Evolutionary conservation across 2,113 vertebrate species (phyloP), one percentile per base, ranked within the genome.

Genomic region (Morone saxatilis): DNA sequence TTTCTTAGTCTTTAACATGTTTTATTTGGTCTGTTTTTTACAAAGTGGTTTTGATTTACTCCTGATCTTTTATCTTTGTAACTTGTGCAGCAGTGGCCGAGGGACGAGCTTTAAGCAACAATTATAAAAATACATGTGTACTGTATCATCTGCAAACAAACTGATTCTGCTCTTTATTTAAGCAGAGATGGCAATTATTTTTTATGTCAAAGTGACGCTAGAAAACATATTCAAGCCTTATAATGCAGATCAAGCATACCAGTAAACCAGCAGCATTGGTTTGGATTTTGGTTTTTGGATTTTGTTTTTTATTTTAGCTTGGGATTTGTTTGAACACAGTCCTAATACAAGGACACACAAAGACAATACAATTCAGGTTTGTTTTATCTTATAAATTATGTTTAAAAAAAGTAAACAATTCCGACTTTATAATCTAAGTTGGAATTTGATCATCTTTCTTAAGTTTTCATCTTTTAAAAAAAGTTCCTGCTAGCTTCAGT

Each of bases 121-220:
- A 25, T 25, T 25, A 25, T 25, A 25, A 25, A 0, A 31, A 31
- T 31, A 31, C 31, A 31, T 31, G 31, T 31, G 4, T 45, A 56
- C 6, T 3, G 73, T 53, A 25, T 56, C 61, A 54, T 76, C 73
- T 65, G 47, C 45, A 50, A 62, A 43, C 36, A 62, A 50, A 16
- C 2, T 0, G 17, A 61, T 38, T 60, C 31, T 48, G 17, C 19
- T 62, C 25, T 61, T 61, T 4, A 50, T 9, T 47, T 5, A 22
- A 31, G 31, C 40, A 51, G 10, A 47, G 4, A 61, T 6, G 2
- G 31, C 3, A 31, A 31, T 31, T 31, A 31, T 31, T 31, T 31
- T 31, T 4, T 31, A 31, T 31, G 31, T 31, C 31, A 31, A 31
- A 31, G 31, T 31, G 31, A 31, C 31, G 31, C 31, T 31, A 31